These are phyloP conservation scores for Aptenodytes patagonicus DNA, from an alignment of 2,113 vertebrate species.

Conservation along the genomic window DNA sequence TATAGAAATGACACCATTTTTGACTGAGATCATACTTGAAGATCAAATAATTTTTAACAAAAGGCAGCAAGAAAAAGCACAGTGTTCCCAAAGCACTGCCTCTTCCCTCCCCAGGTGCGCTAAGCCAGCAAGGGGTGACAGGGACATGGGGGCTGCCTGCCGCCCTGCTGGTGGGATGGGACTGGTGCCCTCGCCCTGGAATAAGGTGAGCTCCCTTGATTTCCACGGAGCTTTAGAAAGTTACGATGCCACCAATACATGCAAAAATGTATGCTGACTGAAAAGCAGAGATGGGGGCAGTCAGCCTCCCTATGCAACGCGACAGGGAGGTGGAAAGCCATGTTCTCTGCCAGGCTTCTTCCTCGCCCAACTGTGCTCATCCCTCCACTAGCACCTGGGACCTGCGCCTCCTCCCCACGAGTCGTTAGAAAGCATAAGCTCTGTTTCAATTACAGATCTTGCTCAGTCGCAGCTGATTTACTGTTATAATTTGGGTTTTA, in stretches of 20 bases:
- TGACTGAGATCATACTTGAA: neutral
- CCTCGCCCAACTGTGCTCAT: accelerated
- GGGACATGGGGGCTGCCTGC: neutral
- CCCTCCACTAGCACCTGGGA: neutral
- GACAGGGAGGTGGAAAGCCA: neutral
- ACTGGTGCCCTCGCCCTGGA: neutral
- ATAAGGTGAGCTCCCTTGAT: neutral
- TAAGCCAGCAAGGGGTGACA: accelerated
- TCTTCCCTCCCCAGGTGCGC: accelerated
- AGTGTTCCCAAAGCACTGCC: neutral
- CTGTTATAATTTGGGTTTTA: neutral
- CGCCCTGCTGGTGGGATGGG: neutral
- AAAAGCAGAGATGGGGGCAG: neutral
- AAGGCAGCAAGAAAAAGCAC: neutral
- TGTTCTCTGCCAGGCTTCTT: neutral
- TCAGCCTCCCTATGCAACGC: accelerated
- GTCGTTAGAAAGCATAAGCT: neutral
- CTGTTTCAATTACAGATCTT: neutral
- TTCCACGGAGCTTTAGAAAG: neutral
- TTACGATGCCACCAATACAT: no score
- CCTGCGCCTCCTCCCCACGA: accelerated
- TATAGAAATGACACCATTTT: neutral
- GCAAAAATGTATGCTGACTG: neutral
- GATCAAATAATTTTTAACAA: neutral
- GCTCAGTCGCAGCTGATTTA: neutral